Conservation (phyloP, 2,113 vertebrate genomes). For the Poecilia latipinna region DNA sequence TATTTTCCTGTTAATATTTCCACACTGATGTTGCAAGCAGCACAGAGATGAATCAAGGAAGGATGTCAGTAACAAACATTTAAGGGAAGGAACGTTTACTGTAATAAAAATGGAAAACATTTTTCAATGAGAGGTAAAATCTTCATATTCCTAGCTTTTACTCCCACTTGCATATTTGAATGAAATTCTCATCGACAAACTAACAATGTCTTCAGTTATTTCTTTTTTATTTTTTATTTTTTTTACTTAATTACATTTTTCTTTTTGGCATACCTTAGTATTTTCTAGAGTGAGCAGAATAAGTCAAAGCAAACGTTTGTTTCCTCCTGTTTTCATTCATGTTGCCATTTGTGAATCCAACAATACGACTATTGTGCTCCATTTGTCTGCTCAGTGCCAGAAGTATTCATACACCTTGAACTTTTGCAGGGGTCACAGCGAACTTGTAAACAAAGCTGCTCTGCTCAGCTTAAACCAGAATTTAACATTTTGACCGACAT, state of each 20-base stretch:
- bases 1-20: constrained; percentile 61
- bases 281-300: neutral
- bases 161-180: too few species aligned
- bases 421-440: neutral
- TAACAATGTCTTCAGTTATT: neutral
- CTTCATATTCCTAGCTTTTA: neutral
- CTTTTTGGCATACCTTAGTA: neutral
- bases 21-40: constrained; percentile 39
- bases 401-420: neutral
- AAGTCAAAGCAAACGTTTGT: neutral
- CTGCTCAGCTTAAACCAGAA: neutral
- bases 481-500: neutral
- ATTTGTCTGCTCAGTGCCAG: neutral
- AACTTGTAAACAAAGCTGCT: neutral
- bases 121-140: constrained; percentile 8
- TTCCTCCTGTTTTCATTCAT: neutral
- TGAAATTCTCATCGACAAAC: too few species aligned
- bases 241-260: neutral
- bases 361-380: too few species aligned
- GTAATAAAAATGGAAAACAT: constrained; percentile 25
- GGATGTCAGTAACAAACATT: constrained; percentile 28
- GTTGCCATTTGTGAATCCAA: too few species aligned
- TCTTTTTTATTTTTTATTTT: neutral
- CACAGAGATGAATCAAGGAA: constrained; percentile 48
- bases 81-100: constrained; percentile 35